Evolutionary conservation across 1,140 invertebrate genomes (phyloP).

Genomic region (Drosophila lowei): DNA sequence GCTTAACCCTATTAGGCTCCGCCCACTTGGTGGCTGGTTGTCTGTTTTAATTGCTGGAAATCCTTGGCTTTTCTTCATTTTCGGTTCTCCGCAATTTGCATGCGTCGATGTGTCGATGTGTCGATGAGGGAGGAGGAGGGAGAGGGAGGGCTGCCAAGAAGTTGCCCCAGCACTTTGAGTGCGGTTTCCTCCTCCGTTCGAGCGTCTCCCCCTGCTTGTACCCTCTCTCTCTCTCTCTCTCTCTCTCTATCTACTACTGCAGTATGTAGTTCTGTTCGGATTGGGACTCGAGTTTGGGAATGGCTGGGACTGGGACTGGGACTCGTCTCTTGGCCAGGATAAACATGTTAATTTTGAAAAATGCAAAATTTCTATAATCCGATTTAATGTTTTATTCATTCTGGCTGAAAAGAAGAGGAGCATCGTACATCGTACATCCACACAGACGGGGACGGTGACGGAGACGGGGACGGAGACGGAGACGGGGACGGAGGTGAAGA

Average conservation of each 20-base stretch:
- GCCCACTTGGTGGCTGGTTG: conserved; percentile 35
- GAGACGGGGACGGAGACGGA: background rate
- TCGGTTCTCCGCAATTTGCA: conserved; percentile 42
- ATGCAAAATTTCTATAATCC: conserved; percentile 78
- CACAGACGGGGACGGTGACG: conserved; percentile 27
- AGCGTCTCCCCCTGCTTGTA: no score
- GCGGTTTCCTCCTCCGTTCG: conserved; percentile 14
- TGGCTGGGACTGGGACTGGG: no score
- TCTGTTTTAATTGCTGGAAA: conserved; percentile 62
- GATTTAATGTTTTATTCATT: conserved; percentile 81
- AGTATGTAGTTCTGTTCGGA: no score
- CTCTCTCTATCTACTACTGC: no score
- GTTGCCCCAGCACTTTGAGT: conserved; percentile 50
- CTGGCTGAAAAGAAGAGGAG: conserved; percentile 36
- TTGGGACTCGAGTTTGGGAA: no score
- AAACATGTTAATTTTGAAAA: conserved; percentile 79
- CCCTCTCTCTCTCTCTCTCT: no score
- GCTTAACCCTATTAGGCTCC: conserved; percentile 54
- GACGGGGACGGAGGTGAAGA: conserved; percentile 14
- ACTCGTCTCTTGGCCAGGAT: conserved; percentile 45
- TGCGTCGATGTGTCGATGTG: conserved; percentile 42
- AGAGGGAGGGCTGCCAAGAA: conserved; percentile 35
- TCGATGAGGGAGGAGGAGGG: background rate
- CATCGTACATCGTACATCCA: conserved; percentile 12
- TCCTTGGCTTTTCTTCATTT: conserved; percentile 2